A percentile compares a stretch with the other conserved stretches of the same genome.
phyloP scores from a whole-genome alignment of 2,113 vertebrate species.

The Mellivora capensis region DNA sequence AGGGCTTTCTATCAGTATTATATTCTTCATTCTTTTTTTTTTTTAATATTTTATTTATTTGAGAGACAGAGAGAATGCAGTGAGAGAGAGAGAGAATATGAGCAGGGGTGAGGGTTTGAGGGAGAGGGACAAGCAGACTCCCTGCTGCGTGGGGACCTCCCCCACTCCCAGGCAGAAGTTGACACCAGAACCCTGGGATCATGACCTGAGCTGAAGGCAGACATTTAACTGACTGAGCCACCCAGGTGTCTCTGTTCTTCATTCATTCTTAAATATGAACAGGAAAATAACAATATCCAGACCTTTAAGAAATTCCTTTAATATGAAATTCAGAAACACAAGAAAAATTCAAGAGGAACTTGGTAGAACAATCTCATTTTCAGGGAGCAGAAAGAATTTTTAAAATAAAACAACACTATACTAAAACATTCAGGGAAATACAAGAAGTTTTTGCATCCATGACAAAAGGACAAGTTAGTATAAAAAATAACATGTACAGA shows the following conservation, averaged over 20 bases:
- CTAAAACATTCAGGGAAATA: neutral
- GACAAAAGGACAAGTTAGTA: neutral
- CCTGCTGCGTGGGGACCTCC: no score
- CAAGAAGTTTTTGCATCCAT: neutral
- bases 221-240: neutral
- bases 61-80: no score
- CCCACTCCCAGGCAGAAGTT: no score
- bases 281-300: neutral
- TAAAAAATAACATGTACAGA: neutral
- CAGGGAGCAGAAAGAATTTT: neutral
- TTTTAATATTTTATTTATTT: no score
- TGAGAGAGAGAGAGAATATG: no score
- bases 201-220: neutral
- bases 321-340: neutral
- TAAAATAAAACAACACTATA: neutral
- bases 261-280: neutral
- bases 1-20: neutral
- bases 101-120: no score
- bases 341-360: neutral
- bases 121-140: no score
- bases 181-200: no score
- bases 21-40: neutral
- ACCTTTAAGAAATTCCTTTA: neutral
- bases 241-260: no score
- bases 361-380: neutral